Percentiles rank a stretch among this genome's conserved stretches.
These are phyloP conservation scores for Nebria brevicollis DNA, from an alignment of 2,888 invertebrate genomes.

Conservation along the genomic window DNA sequence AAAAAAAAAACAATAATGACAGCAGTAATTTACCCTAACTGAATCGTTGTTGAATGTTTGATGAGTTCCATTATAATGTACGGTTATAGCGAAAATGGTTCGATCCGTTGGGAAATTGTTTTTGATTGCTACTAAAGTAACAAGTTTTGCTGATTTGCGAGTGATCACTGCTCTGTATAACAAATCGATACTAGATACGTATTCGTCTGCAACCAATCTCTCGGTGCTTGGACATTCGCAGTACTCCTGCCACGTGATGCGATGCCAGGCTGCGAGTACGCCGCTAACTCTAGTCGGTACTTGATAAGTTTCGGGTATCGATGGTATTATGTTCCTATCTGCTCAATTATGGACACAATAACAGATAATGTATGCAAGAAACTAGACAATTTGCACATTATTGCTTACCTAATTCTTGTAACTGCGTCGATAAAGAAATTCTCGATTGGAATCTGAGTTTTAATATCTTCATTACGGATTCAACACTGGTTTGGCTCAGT, in stretches of 20 bases:
- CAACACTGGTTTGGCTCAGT: constrained; percentile 73
- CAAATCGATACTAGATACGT: constrained; percentile 72
- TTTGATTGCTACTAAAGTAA: constrained; percentile 80
- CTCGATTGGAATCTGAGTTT: constrained; percentile 79
- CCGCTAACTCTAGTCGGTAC: constrained; percentile 67
- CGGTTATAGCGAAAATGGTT: constrained; percentile 80
- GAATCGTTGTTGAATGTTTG: constrained; percentile 75
- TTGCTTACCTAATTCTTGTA: constrained; percentile 69
- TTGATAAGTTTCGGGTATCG: constrained; percentile 57
- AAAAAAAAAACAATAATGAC: neutral
- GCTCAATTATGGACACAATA: constrained; percentile 35
- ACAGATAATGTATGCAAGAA: constrained; percentile 21
- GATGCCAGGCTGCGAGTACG: constrained; percentile 75
- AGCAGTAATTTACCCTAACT: constrained; percentile 67
- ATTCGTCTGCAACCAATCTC: constrained; percentile 67
- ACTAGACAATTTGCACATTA: constrained; percentile 47
- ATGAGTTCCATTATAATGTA: constrained; percentile 77
- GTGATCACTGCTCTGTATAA: constrained; percentile 82
- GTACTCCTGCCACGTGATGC: constrained; percentile 76
- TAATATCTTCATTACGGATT: constrained; percentile 78
- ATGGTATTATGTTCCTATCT: constrained; percentile 59
- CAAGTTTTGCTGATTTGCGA: constrained; percentile 79
- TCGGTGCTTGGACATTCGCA: constrained; percentile 66
- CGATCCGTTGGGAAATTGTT: constrained; percentile 83
- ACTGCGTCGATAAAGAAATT: constrained; percentile 79